phyloP scores from a whole-genome alignment of 2,113 vertebrate species.

The Peucedramus taeniatus region DNA sequence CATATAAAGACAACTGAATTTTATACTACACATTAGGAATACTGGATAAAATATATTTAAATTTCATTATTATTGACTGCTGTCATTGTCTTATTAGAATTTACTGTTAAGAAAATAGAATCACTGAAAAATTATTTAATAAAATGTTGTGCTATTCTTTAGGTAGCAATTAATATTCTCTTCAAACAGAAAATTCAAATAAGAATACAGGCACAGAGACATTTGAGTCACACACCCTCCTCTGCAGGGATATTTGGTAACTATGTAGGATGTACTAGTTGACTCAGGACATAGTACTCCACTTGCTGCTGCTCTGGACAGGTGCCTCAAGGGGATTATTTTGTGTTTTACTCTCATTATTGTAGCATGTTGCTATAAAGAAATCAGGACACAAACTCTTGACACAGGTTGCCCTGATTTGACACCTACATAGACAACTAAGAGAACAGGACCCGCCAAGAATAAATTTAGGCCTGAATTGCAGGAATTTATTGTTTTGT shows the following conservation, averaged over 20 bases:
- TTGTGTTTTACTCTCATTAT: not conserved
- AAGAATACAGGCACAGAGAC: not conserved
- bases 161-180: not conserved
- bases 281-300: not conserved
- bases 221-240: not conserved
- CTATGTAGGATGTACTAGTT: not conserved
- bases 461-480: not conserved
- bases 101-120: not conserved
- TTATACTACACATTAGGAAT: not conserved
- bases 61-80: not conserved
- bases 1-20: not conserved
- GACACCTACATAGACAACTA: rapidly evolving
- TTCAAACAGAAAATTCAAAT: not conserved
- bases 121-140: not conserved
- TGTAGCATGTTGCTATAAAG: not conserved
- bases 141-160: not conserved
- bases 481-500: not conserved
- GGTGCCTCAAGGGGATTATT: not conserved
- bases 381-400: not conserved
- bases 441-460: rapidly evolving
- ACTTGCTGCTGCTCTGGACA: not conserved
- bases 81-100: not conserved
- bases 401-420: not conserved
- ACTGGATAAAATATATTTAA: not conserved
- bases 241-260: not conserved